Percentiles rank a stretch among this genome's conserved stretches.
phyloP scores from a whole-genome alignment of 2,113 vertebrate species.

The Gasterosteus aculeatus region DNA sequence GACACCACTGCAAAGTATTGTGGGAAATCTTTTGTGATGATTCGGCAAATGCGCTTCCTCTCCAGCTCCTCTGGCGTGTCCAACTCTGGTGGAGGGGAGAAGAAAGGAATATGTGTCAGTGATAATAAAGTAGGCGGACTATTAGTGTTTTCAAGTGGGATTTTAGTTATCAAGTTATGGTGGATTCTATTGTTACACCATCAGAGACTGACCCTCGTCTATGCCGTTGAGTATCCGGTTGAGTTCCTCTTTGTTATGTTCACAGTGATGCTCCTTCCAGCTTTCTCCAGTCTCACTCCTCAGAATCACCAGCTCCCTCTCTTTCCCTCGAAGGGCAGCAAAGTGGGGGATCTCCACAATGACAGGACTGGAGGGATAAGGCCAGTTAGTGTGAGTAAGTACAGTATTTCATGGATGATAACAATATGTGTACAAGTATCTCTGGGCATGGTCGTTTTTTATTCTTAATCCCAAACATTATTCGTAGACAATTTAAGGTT shows the following conservation, averaged over 20 bases:
- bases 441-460: background rate
- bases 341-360: slow-evolving; percentile 99
- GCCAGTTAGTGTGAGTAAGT: background rate
- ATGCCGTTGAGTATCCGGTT: slow-evolving; percentile 97
- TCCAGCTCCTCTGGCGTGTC: slow-evolving; percentile 94
- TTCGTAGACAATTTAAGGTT: background rate
- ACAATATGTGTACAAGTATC: background rate
- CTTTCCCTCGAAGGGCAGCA: slow-evolving; percentile 92
- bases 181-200: background rate
- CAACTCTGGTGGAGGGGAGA: slow-evolving; percentile 80
- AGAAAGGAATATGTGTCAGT: background rate
- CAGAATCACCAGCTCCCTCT: slow-evolving; percentile 95
- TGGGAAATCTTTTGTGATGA: slow-evolving; percentile 96
- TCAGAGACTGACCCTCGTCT: slow-evolving; percentile 88
- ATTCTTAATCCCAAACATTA: background rate
- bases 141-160: too few species aligned
- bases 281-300: slow-evolving; percentile 95
- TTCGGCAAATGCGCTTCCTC: slow-evolving; percentile 94
- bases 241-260: slow-evolving; percentile 93
- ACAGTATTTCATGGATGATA: background rate
- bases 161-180: background rate
- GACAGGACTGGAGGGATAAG: slow-evolving; percentile 86
- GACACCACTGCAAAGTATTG: slow-evolving; percentile 98
- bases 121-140: rapidly evolving
- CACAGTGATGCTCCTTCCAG: slow-evolving; percentile 98